These are phyloP conservation scores for Cyphomyrus discorhynchus DNA, from an alignment of 2,113 vertebrate genomes.

Conservation along the genomic window DNA sequence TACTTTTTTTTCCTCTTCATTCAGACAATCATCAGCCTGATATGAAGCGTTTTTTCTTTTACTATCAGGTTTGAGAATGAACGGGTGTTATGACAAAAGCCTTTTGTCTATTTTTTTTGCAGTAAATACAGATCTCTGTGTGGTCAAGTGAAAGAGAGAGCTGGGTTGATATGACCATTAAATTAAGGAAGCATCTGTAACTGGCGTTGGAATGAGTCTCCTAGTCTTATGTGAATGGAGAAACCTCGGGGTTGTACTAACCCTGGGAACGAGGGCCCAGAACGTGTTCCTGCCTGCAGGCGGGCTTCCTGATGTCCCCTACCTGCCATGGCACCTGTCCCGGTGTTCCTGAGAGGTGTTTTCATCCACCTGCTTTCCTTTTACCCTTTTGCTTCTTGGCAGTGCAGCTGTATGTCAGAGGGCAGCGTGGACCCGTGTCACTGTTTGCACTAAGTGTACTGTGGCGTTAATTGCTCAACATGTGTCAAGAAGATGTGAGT, in stretches of 20 bases:
- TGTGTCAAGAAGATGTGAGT: not conserved
- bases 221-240: not conserved
- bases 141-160: not conserved
- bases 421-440: not conserved
- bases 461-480: not conserved
- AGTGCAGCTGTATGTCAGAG: not conserved
- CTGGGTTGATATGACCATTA: not conserved
- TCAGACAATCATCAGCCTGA: not conserved
- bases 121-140: not conserved
- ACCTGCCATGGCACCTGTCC: not conserved
- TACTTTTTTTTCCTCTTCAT: not conserved
- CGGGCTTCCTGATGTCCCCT: not conserved
- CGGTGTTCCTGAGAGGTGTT: not conserved
- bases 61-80: not conserved
- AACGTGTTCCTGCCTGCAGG: not conserved
- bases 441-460: not conserved
- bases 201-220: not conserved
- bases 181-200: not conserved
- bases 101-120: not conserved
- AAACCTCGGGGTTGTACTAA: not conserved
- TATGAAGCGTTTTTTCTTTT: not conserved
- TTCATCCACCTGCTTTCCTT: not conserved
- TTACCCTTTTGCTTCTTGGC: not conserved
- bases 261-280: not conserved
- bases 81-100: not conserved